Evolutionary conservation across 2,797 vertebrate genomes (phyloP).

Genomic region (Rousettus madagascariensis): DNA sequence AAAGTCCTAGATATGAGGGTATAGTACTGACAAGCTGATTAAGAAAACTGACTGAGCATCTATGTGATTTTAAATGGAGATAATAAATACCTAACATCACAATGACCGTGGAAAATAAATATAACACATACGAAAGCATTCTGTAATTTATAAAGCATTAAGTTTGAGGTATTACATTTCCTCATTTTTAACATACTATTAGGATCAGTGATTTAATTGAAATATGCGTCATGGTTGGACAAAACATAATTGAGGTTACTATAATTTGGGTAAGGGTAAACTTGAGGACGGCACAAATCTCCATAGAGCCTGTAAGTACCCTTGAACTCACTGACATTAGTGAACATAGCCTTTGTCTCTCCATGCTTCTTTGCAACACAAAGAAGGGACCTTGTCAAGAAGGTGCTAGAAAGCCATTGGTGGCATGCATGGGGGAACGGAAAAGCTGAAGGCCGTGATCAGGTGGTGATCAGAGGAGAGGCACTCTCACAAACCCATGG

Average conservation of each 20-base stretch:
- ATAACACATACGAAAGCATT: not conserved
- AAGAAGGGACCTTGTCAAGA: not conserved
- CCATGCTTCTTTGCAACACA: not conserved
- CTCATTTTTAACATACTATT: not conserved
- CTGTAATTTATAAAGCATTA: not conserved
- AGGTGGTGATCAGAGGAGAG: not conserved
- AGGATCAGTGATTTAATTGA: not conserved
- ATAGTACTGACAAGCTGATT: not conserved
- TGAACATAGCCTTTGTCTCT: not conserved
- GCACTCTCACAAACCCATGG: not conserved
- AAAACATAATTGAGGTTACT: not conserved
- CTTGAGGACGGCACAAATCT: not conserved
- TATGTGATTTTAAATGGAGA: slow-evolving; percentile 13
- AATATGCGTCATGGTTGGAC: not conserved
- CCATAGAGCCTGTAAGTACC: not conserved
- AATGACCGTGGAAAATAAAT: not conserved
- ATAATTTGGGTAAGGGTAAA: not conserved
- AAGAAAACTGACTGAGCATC: not conserved
- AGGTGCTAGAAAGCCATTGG: not conserved
- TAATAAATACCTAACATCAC: not conserved
- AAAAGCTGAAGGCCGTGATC: not conserved
- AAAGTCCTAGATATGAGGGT: not conserved
- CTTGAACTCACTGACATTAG: not conserved
- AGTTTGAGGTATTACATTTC: not conserved
- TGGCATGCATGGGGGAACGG: not conserved